A percentile compares a stretch with the other conserved stretches of the same genome.
Evolutionary conservation across 2,113 vertebrate genomes (phyloP).

Genomic region (Pangasianodon hypophthalmus): DNA sequence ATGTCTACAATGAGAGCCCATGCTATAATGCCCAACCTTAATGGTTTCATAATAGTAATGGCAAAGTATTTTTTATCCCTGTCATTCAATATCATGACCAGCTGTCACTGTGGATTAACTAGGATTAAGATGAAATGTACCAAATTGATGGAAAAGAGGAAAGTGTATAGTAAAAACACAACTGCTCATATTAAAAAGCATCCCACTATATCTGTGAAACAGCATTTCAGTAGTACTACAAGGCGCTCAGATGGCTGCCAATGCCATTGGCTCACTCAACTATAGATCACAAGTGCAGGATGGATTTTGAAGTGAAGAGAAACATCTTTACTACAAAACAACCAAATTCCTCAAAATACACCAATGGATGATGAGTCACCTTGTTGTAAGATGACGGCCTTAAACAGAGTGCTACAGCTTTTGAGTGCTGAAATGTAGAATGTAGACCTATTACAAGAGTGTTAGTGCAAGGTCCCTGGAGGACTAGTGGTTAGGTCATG

Average conservation of each 20-base stretch:
- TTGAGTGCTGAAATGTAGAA: background rate
- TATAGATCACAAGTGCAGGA: background rate
- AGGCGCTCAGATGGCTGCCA: background rate
- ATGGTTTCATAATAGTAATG: background rate
- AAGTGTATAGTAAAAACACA: background rate
- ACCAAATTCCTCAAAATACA: background rate
- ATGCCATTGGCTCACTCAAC: background rate
- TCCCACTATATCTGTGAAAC: conserved; percentile 2
- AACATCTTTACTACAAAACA: background rate
- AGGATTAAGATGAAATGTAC: background rate
- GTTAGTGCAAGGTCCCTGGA: too few relatives aligned
- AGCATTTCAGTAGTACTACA: background rate
- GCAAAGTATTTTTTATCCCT: background rate
- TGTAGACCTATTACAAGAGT: background rate
- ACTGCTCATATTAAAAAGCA: background rate
- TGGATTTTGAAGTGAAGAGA: background rate
- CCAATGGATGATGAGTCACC: background rate
- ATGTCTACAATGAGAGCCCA: background rate
- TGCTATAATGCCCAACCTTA: background rate
- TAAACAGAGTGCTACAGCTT: background rate
- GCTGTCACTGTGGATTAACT: background rate
- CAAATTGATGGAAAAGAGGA: background rate
- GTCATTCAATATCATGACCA: background rate
- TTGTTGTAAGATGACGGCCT: background rate
- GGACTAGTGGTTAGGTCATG: too few relatives aligned